phyloP scores from a whole-genome alignment of 2,888 invertebrate species.

The Leucophenga montana region DNA sequence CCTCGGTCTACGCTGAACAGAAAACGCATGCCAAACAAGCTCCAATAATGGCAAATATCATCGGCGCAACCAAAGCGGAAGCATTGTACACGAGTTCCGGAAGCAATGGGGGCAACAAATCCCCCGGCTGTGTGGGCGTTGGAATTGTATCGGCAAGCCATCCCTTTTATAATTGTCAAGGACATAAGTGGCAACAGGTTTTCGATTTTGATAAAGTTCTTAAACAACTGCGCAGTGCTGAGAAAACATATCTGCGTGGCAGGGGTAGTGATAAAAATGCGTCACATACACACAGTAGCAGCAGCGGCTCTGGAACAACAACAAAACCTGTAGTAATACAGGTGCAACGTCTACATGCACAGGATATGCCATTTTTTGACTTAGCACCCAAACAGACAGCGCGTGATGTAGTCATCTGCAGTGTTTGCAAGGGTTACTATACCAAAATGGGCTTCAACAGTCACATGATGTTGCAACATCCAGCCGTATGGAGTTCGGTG shows the following conservation, averaged over 20 bases:
- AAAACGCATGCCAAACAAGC: constrained; percentile 47
- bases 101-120: constrained; percentile 19
- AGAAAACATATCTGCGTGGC: constrained; percentile 58
- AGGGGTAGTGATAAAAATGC: constrained; percentile 37
- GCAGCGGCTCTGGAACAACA: constrained; percentile 24
- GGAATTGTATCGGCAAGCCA: constrained; percentile 15
- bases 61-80: constrained; percentile 47
- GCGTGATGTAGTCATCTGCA: constrained; percentile 85
- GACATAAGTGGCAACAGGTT: constrained; percentile 67
- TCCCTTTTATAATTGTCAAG: constrained; percentile 50
- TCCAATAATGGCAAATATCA: constrained; percentile 42
- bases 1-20: constrained; percentile 52
- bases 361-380: constrained; percentile 84
- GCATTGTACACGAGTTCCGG: constrained; percentile 31
- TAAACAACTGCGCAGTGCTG: constrained; percentile 63
- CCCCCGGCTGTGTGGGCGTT: neutral
- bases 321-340: constrained; percentile 45
- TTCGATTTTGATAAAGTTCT: constrained; percentile 67
- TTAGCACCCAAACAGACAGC: constrained; percentile 85
- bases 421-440: constrained; percentile 83
- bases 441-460: constrained; percentile 85
- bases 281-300: constrained; percentile 20
- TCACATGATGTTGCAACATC: constrained; percentile 79
- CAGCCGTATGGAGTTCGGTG: constrained; percentile 59
- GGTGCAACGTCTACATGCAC: constrained; percentile 75